Base-by-base conservation (phyloP, 2,113 vertebrate genomes). In the Hemicordylus capensis region DNA sequence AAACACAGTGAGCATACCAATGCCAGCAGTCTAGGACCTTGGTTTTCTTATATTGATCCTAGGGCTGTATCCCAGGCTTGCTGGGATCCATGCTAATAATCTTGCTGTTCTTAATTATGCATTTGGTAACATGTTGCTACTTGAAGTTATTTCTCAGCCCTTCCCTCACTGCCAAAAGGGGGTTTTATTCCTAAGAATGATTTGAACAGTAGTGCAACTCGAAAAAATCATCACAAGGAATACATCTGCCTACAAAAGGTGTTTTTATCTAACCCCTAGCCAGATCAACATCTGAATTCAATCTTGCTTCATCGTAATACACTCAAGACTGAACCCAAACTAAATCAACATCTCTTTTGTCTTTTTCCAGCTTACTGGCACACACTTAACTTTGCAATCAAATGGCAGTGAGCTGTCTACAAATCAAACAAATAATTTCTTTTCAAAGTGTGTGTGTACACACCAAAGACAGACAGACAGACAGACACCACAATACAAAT, bases 101-200 rank as follows among this genome's bases (percentile, higher is more conserved):
- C 75, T 90, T 78, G 51, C 81, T 76, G 88, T 82, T 93, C 89
- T 84, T 93, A 91, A 94, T 90, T 88, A 91, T 37, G 26, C 66
- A 88, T 34, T 59, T 92, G 90, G 83, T 90, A 93, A 89, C 69
- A 19, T 63, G 90, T 82, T 78, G 84, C 64, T 76, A 91, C 70
- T 78, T 80, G 20, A 28, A 89, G 89, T 0, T 8, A 78, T 20
- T 51, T 92, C 86, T 54, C 44, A 54, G 14, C 37, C 37, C 88
- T 34, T 34, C 61, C 28, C 6, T 11, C 51, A 51, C 42, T 69
- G 39, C 37, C 61, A 39, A 66, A 87, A 81, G 63, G 76, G 85
- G 69, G 72, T 87, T 81, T 44, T 76, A 59, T 26, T 46, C 9
- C 42, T 70, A 28, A 69, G 39, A 86, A 89, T 88, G 77, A 88